phyloP scores from a whole-genome alignment of 2,113 vertebrate genomes.

The Stictonetta naevosa region DNA sequence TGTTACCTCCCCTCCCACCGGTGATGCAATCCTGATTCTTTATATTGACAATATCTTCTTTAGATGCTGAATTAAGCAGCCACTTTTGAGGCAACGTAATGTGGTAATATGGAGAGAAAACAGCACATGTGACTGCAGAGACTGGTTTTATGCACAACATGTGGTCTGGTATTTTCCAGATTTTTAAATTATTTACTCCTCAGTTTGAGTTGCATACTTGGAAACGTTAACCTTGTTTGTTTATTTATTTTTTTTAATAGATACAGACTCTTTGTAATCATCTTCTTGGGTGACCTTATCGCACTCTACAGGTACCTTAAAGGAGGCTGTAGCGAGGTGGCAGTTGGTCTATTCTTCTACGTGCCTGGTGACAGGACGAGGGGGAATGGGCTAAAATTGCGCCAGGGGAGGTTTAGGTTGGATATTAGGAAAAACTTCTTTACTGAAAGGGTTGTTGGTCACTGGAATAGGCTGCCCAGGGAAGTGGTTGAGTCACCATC shows the following conservation, averaged over 20 bases:
- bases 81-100: not conserved
- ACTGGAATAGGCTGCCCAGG: no score
- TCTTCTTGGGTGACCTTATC: no score
- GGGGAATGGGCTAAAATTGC: no score
- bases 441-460: no score
- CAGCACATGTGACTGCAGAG: fast-evolving
- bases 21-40: not conserved
- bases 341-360: no score
- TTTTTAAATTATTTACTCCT: not conserved
- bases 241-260: not conserved
- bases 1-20: fast-evolving
- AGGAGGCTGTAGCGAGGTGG: no score
- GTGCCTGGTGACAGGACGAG: no score
- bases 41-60: not conserved
- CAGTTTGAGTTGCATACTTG: fast-evolving
- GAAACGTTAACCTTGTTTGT: not conserved
- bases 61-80: not conserved
- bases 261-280: fast-evolving
- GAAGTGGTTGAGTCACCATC: no score
- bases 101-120: not conserved
- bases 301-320: no score
- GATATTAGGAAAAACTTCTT: no score
- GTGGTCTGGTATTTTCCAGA: fast-evolving
- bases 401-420: no score
- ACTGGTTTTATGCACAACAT: fast-evolving